Base-by-base conservation (phyloP, 2,888 invertebrate species). In the Pyrrhia umbra region DNA sequence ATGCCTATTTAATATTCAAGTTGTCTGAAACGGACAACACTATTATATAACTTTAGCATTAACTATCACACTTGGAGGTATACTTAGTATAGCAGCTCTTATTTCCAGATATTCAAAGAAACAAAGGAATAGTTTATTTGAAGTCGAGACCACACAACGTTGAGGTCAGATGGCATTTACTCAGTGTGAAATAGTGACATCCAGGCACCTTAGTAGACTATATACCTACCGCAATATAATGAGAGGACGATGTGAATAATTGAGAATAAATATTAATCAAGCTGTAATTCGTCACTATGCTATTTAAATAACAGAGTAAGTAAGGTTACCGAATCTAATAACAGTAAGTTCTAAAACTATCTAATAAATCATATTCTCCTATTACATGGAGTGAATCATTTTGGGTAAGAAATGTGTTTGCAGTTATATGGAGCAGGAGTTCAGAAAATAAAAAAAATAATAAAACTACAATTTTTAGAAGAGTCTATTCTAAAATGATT, bases 111-210 rank as follows among this genome's bases (percentile, higher is more conserved):
- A 51, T 45, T 64, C 27, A 63, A 30, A 42, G 21, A 51, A 52
- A 47, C 40, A n/a, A 61, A 30, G 2, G 15, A 42, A 67, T 70
- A 5, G 34, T 67, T 70, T 52, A 70, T 52, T 42, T 0, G 40
- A 42, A 62, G 27, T 67, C 51, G 52, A 52, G 67, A 67, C 67
- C 67, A 62, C 70, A 61, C 67, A 70, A 18, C 40, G 34, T 13
- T 15, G 34, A 51, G 70, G 70, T 69, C 67, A 69, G n/a, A 20
- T 37, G 34, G n/a, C 27, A 52, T 46, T 67, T 42, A 70, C 27
- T 67, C 27, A 47, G 25, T 1, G 15, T 62, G 21, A 70, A 52
- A 47, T 67, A 70, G 47, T 18, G 37, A 1, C 62, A 67, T 37
- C 52, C 18, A 27, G 60, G 18, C 8, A 49, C 6, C 46, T 37